Evolutionary conservation across 2,113 vertebrate genomes (phyloP).

Genomic region (Capra hircus): DNA sequence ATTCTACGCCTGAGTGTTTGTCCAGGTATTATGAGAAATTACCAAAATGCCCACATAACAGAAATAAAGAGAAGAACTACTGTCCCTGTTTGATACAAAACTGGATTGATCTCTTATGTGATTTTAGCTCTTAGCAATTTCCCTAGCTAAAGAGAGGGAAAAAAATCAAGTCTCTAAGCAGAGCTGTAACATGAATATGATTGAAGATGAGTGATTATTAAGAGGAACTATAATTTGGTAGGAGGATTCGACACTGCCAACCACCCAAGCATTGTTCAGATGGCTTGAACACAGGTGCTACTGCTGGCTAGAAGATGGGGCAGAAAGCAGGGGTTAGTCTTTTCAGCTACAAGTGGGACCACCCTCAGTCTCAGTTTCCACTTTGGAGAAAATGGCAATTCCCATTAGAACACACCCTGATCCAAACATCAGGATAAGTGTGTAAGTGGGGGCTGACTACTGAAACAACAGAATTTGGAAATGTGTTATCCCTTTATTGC

Average conservation of each 20-base stretch:
- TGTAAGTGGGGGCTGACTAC: not conserved
- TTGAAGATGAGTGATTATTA: not conserved
- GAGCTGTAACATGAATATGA: not conserved
- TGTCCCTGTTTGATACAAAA: not conserved
- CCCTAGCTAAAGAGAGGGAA: not conserved
- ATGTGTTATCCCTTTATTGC: not conserved
- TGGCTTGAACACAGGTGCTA: slow-evolving; percentile 7
- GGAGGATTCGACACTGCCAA: not conserved
- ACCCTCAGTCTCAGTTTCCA: slow-evolving; percentile 1
- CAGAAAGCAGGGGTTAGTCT: not conserved
- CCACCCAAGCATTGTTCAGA: not conserved
- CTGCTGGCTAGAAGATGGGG: not conserved
- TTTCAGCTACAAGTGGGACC: not conserved
- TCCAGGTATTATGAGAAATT: not conserved
- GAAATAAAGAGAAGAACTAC: not conserved
- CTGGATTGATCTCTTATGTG: not conserved
- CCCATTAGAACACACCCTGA: slow-evolving; percentile 20
- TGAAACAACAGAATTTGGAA: not conserved
- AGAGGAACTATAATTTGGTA: slow-evolving; percentile 20
- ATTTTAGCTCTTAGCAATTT: slow-evolving; percentile 23
- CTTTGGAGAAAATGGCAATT: slow-evolving; percentile 21
- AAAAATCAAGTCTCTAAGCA: not conserved
- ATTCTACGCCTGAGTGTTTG: not conserved
- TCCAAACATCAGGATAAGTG: not conserved
- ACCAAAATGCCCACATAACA: not conserved